These are phyloP conservation scores for Drosophila barbarae DNA, from an alignment of 2,888 invertebrate species.

Conservation along the genomic window DNA sequence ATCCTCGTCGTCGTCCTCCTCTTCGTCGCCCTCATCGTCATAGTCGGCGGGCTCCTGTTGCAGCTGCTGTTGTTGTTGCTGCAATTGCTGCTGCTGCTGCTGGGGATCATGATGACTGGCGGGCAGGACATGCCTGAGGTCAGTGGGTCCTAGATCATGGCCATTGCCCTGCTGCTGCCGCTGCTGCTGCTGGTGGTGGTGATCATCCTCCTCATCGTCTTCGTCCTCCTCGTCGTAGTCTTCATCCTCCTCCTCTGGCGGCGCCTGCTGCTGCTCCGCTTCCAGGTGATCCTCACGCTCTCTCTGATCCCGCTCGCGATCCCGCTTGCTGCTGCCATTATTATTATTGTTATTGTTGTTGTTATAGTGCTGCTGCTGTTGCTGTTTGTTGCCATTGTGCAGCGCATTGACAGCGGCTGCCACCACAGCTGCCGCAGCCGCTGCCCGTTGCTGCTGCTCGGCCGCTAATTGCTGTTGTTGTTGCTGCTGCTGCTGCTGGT, in stretches of 20 bases:
- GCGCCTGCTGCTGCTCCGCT: constrained; percentile 16
- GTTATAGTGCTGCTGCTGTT: constrained; percentile 39
- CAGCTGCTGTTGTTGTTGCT: constrained; percentile 25
- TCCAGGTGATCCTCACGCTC: constrained; percentile 34
- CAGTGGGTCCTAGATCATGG: constrained; percentile 41
- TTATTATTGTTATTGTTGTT: constrained; percentile 43
- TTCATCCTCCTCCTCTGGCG: constrained; percentile 20
- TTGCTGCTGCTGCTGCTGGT: constrained; percentile 24
- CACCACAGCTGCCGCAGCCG: constrained; percentile 49
- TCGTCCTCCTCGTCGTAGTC: constrained; percentile 25
- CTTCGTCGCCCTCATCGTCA: constrained; percentile 58
- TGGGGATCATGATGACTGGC: constrained; percentile 28
- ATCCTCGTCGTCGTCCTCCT: constrained; percentile 53
- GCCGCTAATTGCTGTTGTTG: constrained; percentile 37
- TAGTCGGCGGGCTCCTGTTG: constrained; percentile 31
- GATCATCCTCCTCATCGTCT: constrained; percentile 29
- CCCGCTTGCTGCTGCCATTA: constrained; percentile 23
- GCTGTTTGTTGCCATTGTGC: constrained; percentile 58
- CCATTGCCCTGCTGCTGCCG: constrained; percentile 37
- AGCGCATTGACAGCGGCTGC: constrained; percentile 59
- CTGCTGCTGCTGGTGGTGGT: constrained; percentile 12
- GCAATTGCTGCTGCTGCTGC: constrained; percentile 28
- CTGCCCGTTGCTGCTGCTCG: constrained; percentile 36
- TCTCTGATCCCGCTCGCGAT: constrained; percentile 15
- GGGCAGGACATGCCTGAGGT: constrained; percentile 48